Percentiles rank a stretch among this genome's conserved stretches.
Conservation (phyloP, 2,113 vertebrate species). For the Abramis brama region DNA sequence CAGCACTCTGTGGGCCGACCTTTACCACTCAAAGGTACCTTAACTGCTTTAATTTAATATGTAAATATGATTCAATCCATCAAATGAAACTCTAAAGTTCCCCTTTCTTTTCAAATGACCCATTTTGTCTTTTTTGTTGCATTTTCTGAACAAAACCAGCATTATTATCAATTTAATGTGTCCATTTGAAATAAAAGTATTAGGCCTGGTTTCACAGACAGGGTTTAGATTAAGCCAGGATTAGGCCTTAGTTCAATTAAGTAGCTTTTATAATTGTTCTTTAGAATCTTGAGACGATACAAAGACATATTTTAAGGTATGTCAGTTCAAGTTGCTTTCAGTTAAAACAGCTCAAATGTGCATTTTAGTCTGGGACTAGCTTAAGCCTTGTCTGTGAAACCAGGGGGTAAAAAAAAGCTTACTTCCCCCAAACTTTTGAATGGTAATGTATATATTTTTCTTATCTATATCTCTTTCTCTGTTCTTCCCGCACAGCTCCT, state of each 20-base stretch:
- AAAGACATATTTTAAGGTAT: no score
- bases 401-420: background rate
- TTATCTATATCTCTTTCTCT: background rate
- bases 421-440: background rate
- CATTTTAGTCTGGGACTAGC: no score
- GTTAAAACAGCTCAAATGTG: no score
- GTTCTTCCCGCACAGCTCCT: conserved; percentile 74
- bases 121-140: background rate
- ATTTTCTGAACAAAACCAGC: no score
- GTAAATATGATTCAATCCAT: background rate
- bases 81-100: background rate
- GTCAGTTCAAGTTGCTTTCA: no score
- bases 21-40: conserved; percentile 86
- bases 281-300: no score
- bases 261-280: no score
- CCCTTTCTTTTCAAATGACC: background rate
- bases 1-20: conserved; percentile 95
- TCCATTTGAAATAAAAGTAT: background rate
- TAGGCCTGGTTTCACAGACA: no score
- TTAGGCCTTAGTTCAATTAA: no score
- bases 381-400: background rate
- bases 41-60: background rate
- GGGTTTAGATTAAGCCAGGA: no score
- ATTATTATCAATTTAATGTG: background rate
- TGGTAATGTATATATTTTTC: background rate